Evolutionary conservation across 2,888 invertebrate species (phyloP).

Genomic region (Ypsolopha scabrella): DNA sequence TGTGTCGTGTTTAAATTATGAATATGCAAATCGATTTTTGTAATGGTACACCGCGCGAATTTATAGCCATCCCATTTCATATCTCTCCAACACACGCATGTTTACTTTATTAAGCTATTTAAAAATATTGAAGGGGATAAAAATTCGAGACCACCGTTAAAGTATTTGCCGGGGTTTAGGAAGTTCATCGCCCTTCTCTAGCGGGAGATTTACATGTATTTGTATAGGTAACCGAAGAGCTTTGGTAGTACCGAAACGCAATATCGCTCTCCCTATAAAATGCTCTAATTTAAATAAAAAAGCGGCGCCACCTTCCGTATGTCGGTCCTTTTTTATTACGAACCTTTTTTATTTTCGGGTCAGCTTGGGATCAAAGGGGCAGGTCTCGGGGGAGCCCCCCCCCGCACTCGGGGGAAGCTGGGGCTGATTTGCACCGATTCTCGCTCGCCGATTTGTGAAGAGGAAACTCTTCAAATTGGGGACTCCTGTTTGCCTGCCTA

Average conservation of each 20-base stretch:
- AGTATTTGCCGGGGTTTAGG: constrained; percentile 30
- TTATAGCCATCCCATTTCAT: constrained; percentile 13
- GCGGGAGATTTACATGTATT: constrained; percentile 39
- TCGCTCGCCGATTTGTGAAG: constrained; percentile 64
- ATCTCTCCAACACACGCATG: constrained; percentile 7
- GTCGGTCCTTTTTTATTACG: constrained; percentile 69
- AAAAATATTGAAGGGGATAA: constrained; percentile 19
- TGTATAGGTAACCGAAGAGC: constrained; percentile 48
- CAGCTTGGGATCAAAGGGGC: constrained; percentile 69
- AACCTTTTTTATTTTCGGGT: constrained; percentile 71
- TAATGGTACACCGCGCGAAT: constrained; percentile 1
- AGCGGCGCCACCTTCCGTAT: constrained; percentile 70
- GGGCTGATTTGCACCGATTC: constrained; percentile 61
- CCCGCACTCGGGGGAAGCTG: constrained; percentile 21
- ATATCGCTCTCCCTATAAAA: constrained; percentile 69
- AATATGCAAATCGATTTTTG: constrained; percentile 3
- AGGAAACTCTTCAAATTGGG: constrained; percentile 63
- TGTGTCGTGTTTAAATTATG: constrained; percentile 4
- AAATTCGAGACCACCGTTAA: constrained; percentile 19
- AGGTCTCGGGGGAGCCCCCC: constrained; percentile 49
- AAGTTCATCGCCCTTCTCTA: constrained; percentile 34
- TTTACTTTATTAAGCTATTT: constrained; percentile 11
- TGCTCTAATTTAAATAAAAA: constrained; percentile 72
- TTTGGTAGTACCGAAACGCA: constrained; percentile 63
- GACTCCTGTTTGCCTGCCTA: constrained; percentile 54